Evolutionary conservation across 2,888 invertebrate species (phyloP), one percentile per base, ranked within the genome.

Genomic region (Rhingia rostrata): DNA sequence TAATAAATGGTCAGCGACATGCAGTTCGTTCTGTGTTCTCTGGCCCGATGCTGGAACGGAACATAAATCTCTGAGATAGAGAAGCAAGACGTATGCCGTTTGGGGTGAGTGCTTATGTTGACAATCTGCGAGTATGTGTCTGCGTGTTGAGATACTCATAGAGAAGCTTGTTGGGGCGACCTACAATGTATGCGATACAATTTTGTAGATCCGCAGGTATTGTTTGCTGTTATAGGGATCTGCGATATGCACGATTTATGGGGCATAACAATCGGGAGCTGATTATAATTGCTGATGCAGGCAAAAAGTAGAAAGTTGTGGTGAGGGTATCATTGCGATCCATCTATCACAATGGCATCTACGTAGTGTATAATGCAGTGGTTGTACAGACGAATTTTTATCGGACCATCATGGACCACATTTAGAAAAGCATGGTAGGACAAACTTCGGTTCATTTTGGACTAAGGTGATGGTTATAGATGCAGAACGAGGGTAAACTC

Each of bases 61-160:
- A 45, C 45, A 80, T 80, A 80, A 80, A 80, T 80, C 80, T 74
- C 41, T 5, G 12, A 73, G 80, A 79, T 79, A 79, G 58, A 33
- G 39, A 41, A 10, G 6, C 22, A 60, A 73, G 73, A 66, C 53
- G 22, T 37, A 60, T 73, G 51, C 49, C 30, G 79, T 73, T 66
- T 53, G 37, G 22, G 41, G 47, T 35, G 64, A 64, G 12, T 45
- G n/a, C 4, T 4, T 14, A 32, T 35, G 54, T n/a, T 10, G 22
- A 22, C 22, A 43, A 67, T 54, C 53, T 43, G 30, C 9, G 22
- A 22, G 32, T 14, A 32, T 41, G 6, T 5, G 41, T 22, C 37
- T 35, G 35, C 6, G 6, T 47, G 39, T 39, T 39, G 63, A 51
- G 63, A 64, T 64, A 63, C 35, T 43, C 60, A 12, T 32, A 33